phyloP scores from a whole-genome alignment of 2,113 vertebrate species.

The Nesoenas mayeri region DNA sequence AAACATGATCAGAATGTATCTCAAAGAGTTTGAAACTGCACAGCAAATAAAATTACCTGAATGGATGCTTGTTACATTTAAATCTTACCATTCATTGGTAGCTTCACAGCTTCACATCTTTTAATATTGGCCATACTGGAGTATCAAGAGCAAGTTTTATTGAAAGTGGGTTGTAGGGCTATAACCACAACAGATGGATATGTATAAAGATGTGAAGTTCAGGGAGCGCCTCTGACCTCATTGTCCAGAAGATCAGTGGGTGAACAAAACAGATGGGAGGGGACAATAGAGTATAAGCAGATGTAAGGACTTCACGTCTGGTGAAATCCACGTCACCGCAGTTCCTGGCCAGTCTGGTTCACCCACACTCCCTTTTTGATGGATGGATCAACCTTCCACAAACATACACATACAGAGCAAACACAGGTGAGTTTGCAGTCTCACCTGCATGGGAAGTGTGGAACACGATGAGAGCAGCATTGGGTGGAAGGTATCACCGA shows the following conservation, averaged over 20 bases:
- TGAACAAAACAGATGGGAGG: neutral
- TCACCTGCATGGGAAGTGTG: fast-evolving
- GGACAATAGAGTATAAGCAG: neutral
- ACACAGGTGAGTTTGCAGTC: neutral
- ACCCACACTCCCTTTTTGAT: neutral
- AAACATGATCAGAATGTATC: neutral
- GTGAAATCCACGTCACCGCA: neutral
- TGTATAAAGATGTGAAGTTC: neutral
- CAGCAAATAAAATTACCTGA: neutral
- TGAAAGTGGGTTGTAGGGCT: neutral
- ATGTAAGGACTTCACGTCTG: neutral
- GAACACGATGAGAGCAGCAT: fast-evolving
- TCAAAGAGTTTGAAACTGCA: neutral
- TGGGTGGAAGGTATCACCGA: neutral
- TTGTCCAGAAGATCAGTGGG: neutral
- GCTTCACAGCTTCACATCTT: neutral
- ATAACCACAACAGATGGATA: neutral
- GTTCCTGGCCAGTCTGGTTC: neutral
- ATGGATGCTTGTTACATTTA: neutral
- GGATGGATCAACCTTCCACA: neutral
- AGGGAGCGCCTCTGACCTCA: neutral
- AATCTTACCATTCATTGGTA: neutral
- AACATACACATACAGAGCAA: neutral
- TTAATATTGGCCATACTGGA: neutral
- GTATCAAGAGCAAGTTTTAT: neutral